Evolutionary conservation across 2,888 invertebrate species (phyloP).

Genomic region (Liodrosophila aerea): DNA sequence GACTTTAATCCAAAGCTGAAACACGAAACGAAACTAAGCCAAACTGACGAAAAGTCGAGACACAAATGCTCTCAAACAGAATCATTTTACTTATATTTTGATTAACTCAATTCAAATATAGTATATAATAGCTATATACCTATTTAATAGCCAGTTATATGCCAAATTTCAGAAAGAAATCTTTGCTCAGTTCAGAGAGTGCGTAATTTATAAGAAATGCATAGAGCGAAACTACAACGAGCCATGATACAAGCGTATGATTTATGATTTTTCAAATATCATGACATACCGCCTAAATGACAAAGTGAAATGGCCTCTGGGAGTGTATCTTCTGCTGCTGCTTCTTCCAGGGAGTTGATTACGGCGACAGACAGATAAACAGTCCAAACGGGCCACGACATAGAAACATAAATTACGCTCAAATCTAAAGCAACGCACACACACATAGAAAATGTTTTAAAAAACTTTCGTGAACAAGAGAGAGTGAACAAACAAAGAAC

Average conservation of each 20-base stretch:
- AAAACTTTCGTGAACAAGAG: conserved; percentile 36
- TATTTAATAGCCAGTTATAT: no score
- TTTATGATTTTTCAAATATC: conserved; percentile 30
- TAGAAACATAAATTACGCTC: conserved; percentile 67
- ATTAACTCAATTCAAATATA: no score
- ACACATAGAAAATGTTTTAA: conserved; percentile 26
- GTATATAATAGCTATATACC: no score
- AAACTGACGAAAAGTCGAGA: neutral
- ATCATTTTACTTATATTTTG: no score
- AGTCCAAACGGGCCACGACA: conserved; percentile 36
- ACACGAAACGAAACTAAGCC: conserved; percentile 12
- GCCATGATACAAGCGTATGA: conserved; percentile 38
- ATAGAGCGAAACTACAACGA: neutral
- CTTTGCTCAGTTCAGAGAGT: neutral
- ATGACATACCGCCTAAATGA: conserved; percentile 14
- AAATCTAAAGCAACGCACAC: conserved; percentile 49
- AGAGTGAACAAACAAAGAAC: conserved; percentile 34
- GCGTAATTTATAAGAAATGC: neutral
- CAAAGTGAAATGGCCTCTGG: conserved; percentile 22
- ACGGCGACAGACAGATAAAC: conserved; percentile 40
- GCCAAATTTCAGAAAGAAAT: neutral
- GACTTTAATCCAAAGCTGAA: conserved; percentile 42
- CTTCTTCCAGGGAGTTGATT: neutral
- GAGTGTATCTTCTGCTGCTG: conserved; percentile 7
- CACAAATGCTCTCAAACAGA: neutral